Evolutionary conservation across 2,797 vertebrate genomes (phyloP).

Genomic region (Amblyraja radiata): DNA sequence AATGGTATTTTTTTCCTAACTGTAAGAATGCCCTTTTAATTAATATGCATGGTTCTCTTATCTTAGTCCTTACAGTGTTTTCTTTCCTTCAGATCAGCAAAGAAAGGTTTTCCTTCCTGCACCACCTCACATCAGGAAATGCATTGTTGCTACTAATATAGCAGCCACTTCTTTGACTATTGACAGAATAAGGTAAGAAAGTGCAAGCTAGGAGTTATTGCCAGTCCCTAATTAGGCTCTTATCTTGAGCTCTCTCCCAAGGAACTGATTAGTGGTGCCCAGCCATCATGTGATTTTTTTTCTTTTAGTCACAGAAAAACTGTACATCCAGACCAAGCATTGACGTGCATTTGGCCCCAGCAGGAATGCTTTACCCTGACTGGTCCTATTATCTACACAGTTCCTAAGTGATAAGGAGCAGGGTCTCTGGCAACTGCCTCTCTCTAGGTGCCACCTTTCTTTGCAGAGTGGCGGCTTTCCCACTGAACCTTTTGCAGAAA

Average conservation of each 20-base stretch:
- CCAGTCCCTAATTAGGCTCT: background rate
- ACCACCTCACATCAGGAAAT: conserved; percentile 82
- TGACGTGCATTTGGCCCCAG: background rate
- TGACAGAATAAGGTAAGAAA: conserved; percentile 77
- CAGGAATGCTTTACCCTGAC: background rate
- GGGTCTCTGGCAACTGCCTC: background rate
- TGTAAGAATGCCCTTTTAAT: background rate
- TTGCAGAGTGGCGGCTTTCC: background rate
- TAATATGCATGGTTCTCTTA: background rate
- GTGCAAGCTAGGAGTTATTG: no score
- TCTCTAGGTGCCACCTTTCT: background rate
- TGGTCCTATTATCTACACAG: background rate
- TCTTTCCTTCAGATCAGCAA: conserved; percentile 76
- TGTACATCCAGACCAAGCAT: background rate
- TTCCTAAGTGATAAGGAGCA: background rate
- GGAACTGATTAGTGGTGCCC: background rate
- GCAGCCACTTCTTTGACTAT: conserved; percentile 96
- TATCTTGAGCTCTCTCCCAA: background rate
- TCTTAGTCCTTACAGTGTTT: background rate
- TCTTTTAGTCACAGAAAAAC: background rate
- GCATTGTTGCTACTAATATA: conserved; percentile 92
- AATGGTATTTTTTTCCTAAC: background rate
- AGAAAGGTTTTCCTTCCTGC: conserved; percentile 88
- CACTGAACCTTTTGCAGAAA: background rate
- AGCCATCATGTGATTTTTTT: background rate